Conservation (phyloP, 2,797 vertebrate species). For the Otolemur crassicaudatus region DNA sequence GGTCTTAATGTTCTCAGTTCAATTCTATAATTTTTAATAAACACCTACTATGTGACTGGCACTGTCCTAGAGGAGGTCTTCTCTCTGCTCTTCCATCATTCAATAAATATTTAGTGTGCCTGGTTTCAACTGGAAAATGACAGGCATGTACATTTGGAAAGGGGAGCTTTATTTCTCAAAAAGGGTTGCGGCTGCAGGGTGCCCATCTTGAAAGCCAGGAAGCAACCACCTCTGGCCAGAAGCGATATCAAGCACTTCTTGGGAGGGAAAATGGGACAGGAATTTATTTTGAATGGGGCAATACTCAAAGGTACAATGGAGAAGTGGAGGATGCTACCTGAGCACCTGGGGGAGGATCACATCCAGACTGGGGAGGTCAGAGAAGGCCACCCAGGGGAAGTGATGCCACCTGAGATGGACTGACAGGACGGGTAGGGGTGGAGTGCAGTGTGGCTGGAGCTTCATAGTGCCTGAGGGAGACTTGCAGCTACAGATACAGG, state of each 20-base stretch:
- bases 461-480: not conserved
- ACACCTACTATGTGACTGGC: not conserved
- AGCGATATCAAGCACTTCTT: no score
- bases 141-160: no score
- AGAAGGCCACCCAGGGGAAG: not conserved
- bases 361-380: not conserved
- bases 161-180: no score
- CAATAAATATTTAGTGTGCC: not conserved
- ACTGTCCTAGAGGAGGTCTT: not conserved
- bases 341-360: not conserved
- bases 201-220: no score
- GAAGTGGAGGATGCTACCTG: not conserved
- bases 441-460: not conserved
- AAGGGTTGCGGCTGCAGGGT: no score
- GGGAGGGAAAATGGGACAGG: no score
- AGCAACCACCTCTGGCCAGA: no score
- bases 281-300: no score
- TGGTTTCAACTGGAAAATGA: not conserved
- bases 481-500: no score
- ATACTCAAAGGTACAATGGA: not conserved
- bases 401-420: not conserved
- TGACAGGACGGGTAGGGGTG: no score
- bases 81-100: not conserved
- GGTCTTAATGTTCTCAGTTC: not conserved
- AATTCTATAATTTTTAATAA: not conserved